Conservation (phyloP, 2,888 invertebrate species). For the Melipona beecheii region DNA sequence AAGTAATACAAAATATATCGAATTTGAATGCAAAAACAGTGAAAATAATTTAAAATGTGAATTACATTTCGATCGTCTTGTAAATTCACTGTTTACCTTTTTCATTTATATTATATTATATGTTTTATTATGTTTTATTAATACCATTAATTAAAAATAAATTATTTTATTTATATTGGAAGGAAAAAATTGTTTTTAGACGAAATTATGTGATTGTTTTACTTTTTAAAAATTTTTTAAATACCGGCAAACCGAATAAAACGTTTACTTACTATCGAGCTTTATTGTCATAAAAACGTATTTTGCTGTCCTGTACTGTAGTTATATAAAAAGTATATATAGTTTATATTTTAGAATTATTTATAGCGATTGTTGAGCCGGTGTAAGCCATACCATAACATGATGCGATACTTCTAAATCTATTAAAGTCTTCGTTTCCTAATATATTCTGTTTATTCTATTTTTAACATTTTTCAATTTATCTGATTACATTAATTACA, state of each 20-base stretch:
- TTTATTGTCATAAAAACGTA: conserved; percentile 26
- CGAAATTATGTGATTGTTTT: conserved; percentile 4
- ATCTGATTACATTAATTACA: conserved; percentile 20
- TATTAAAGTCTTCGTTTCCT: conserved; percentile 30
- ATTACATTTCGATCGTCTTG: conserved; percentile 17
- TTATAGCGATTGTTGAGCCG: conserved; percentile 57
- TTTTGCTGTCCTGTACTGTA: conserved; percentile 46
- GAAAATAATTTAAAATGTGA: conserved; percentile 24
- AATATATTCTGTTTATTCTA: conserved; percentile 2
- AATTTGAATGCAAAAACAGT: conserved; percentile 12
- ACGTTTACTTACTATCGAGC: conserved; percentile 30
- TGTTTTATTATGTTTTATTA: conserved; percentile 24
- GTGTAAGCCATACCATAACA: conserved; percentile 32
- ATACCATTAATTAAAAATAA: conserved; percentile 17
- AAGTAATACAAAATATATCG: conserved; percentile 23
- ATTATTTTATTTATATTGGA: conserved; percentile 9
- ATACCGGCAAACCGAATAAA: conserved; percentile 7
- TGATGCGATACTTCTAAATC: conserved; percentile 50
- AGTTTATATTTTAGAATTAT: conserved; percentile 67
- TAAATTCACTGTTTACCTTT: conserved; percentile 22
- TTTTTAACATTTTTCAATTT: conserved; percentile 3
- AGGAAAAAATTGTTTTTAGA: conserved; percentile 2
- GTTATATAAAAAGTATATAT: conserved; percentile 59
- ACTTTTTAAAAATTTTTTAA: neutral
- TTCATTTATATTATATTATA: neutral